A percentile compares a stretch with the other conserved stretches of the same genome.
These are phyloP conservation scores for Phalanger gymnotis DNA, from an alignment of 2,797 vertebrate species.

Conservation along the genomic window DNA sequence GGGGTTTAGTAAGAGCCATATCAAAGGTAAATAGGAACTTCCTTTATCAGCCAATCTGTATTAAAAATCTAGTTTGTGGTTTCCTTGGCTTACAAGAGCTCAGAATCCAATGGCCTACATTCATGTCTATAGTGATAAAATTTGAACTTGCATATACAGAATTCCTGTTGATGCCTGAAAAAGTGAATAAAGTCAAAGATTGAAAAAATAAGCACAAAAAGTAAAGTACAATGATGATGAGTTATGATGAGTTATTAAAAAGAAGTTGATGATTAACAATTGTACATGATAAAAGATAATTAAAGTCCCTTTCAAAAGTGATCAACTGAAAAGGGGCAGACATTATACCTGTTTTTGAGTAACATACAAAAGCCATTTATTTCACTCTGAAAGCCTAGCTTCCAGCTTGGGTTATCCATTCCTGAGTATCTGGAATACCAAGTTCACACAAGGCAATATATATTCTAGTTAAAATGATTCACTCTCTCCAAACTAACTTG, in stretches of 20 bases:
- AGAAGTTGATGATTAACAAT: not conserved
- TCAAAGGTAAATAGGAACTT: not conserved
- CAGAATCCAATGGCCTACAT: slow-evolving; percentile 62
- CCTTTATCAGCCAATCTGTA: slow-evolving; percentile 21
- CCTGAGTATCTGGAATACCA: too few species aligned
- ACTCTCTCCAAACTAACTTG: not conserved
- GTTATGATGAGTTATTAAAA: slow-evolving; percentile 36
- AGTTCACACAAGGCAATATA: too few species aligned
- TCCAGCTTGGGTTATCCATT: too few species aligned
- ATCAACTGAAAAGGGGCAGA: not conserved
- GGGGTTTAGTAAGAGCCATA: not conserved
- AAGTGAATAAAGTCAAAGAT: slow-evolving; percentile 56
- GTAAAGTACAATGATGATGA: not conserved
- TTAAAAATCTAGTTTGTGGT: slow-evolving; percentile 61
- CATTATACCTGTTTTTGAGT: not conserved
- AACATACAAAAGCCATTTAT: not conserved
- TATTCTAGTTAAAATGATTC: too few species aligned
- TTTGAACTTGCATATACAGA: slow-evolving; percentile 65
- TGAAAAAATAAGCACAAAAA: slow-evolving; percentile 30
- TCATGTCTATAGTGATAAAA: slow-evolving; percentile 62
- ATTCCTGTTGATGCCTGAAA: slow-evolving; percentile 66
- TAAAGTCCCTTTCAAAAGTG: too few species aligned
- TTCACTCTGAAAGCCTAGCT: not conserved
- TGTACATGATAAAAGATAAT: too few species aligned
- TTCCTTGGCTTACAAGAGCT: slow-evolving; percentile 65